Percentiles rank a stretch among this genome's conserved stretches.
Evolutionary conservation across 2,888 invertebrate species (phyloP).

Genomic region (Platynereis dumerilii): DNA sequence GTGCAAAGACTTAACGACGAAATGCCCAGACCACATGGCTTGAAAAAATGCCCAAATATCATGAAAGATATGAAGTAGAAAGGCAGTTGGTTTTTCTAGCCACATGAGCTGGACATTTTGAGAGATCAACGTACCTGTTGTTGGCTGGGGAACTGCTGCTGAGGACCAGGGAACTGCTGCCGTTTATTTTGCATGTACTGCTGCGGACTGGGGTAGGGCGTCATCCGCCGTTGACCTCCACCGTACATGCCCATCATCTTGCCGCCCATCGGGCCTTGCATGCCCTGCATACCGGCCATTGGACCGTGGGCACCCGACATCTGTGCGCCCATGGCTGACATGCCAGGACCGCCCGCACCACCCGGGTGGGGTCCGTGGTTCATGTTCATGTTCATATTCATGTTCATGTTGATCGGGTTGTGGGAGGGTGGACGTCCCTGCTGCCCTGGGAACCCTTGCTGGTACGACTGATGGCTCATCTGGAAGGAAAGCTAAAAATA

Average conservation of each 20-base stretch:
- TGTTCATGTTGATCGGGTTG: slow-evolving; percentile 64
- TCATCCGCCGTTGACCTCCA: slow-evolving; percentile 68
- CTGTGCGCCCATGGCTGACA: not conserved
- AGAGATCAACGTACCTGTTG: too few species aligned
- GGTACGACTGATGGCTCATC: slow-evolving; percentile 5
- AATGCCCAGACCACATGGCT: too few species aligned
- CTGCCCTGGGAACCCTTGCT: not conserved
- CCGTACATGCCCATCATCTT: slow-evolving; percentile 37
- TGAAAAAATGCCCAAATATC: too few species aligned
- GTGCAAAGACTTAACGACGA: too few species aligned
- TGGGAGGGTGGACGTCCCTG: not conserved
- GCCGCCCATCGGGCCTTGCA: slow-evolving; percentile 32
- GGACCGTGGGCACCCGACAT: not conserved
- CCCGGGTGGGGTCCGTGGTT: not conserved
- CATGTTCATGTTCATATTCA: slow-evolving; percentile 72
- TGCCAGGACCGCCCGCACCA: slow-evolving; percentile 1
- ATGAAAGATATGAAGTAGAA: too few species aligned
- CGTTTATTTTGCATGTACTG: slow-evolving; percentile 86
- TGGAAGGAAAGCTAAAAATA: slow-evolving; percentile 4
- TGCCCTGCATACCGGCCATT: slow-evolving; percentile 16
- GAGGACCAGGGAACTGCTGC: slow-evolving; percentile 57
- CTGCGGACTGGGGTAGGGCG: slow-evolving; percentile 85
- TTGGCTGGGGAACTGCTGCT: too few species aligned
- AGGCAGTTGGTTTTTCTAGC: too few species aligned
- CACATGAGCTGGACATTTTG: too few species aligned